Base-by-base conservation (phyloP, 2,113 vertebrate species). In the Phylloscopus whistleri region DNA sequence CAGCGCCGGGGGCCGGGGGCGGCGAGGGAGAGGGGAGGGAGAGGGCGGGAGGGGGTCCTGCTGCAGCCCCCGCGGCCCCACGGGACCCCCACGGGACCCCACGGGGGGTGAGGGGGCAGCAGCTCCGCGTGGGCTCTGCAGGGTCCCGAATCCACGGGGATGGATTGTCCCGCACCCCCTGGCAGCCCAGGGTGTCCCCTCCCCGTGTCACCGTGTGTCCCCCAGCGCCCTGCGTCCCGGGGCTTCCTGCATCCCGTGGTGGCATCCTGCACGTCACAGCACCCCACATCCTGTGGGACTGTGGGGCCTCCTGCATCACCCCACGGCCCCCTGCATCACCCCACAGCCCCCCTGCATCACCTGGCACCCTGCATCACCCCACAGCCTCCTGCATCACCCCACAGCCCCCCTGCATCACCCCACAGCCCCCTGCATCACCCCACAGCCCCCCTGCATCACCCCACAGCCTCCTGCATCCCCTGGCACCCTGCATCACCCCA, bases 1-100 rank as follows among this genome's bases (percentile, higher is more conserved):
- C 97, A 76, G 68, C 92, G 97, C 96, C 88, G 96, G 96, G 97
- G 97, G 92, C 91, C 6, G 58, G 81, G 72, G 78, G 43, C 12
- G 52, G 48, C 2, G 27, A 6, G 19, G 17, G 7, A 59, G 64
- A 17, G 63, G 62, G 41, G 35, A 4, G 68, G 64, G 20, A 56
- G 62, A 35, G 35, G 39, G 10, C 11, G 39, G 7, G 68, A 56
- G 20, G 63, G 62, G 41, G 35, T 24, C n/a, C 51, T 55, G 75
- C 81, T 53, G 76, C 70, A 62, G 70, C 64, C 75, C 59, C 37
- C 15, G 18, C 26, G 18, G 26, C 3, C 19, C 46, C 46, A 49
- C 49, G 24, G 24, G 24, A 23, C 13, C 39, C 84, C 49, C 55
- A 23, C 9, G 6, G 28, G 27, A 35, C 48, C 41, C 89, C 13